Base-by-base conservation (phyloP, 2,113 vertebrate genomes). In the Tragelaphus buxtoni region DNA sequence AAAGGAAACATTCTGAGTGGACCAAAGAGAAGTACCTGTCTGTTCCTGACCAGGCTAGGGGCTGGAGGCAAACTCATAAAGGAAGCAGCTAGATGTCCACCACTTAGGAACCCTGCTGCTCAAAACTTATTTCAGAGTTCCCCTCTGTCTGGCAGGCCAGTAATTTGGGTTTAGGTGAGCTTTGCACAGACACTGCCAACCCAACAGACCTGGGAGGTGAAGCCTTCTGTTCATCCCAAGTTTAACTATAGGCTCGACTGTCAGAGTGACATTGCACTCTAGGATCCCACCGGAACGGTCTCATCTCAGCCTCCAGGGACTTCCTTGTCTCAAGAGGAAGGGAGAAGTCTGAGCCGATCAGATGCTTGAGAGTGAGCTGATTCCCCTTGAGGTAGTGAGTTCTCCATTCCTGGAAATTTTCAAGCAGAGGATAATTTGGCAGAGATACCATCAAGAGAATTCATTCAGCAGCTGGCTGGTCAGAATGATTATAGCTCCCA, bases 61-160 rank as follows among this genome's bases (percentile, higher is more conserved):
- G 26, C 39, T 80, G 35, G 81, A 87, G 49, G 65, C 10, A 82
- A 95, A 86, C 63, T 17, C 12, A 22, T 79, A 80, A 76, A 87
- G 74, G 47, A 96, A 89, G 56, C 20, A 89, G 83, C 87, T n/a
- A 42, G 32, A 58, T n/a, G 89, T 96, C 98, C 95, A 47, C 91
- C 92, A 96, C 96, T 85, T 96, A 63, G 8, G 18, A 94, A 88
- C 13, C 28, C 93, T 94, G 88, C 83, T 90, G 83, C 61, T 79
- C 92, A 96, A 95, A 94, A 61, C 77, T 93, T 92, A 93, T 95
- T 88, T 96, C 96, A 90, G 61, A 95, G 82, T 83, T 95, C 88
- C 72, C 35, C 72, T 96, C 6, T 55, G 88, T 96, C 88, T 98
- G 42, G 47, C 98, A 97, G 76, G 76, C 51, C 47, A 76, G 72